A percentile compares a stretch with the other conserved stretches of the same genome.
phyloP scores from a whole-genome alignment of 2,797 vertebrate genomes.

The Sebastes umbrosus region DNA sequence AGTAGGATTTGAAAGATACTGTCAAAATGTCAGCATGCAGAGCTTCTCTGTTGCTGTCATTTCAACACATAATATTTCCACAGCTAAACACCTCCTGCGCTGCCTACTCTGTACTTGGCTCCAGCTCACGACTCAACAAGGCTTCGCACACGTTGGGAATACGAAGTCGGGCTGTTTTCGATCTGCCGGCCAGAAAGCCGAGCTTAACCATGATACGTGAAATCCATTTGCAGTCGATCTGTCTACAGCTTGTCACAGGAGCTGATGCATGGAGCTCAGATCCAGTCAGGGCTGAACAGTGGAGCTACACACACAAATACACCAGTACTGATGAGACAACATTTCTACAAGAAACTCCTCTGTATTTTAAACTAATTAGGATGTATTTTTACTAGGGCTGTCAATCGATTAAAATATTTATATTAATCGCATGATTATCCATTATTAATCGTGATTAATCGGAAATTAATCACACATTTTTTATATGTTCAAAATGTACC shows the following conservation, averaged over 20 bases:
- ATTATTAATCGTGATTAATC: too few species aligned
- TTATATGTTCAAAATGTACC: too few species aligned
- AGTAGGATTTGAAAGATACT: neutral
- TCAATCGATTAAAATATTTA: too few species aligned
- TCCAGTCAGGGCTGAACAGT: neutral
- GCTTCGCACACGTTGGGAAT: slow-evolving; percentile 11
- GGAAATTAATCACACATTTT: too few species aligned
- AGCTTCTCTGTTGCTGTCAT: slow-evolving; percentile 15
- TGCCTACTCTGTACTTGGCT: slow-evolving; percentile 38
- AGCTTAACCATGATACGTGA: slow-evolving; percentile 27
- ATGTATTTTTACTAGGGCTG: neutral
- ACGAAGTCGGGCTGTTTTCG: slow-evolving; percentile 6
- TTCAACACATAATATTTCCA: slow-evolving; percentile 31
- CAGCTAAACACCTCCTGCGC: slow-evolving; percentile 33
- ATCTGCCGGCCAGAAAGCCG: neutral
- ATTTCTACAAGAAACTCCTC: neutral
- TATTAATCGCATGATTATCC: too few species aligned
- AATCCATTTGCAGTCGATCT: slow-evolving; percentile 18
- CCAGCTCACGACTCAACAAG: slow-evolving; percentile 14
- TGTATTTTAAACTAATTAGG: neutral
- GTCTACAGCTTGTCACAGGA: slow-evolving; percentile 26
- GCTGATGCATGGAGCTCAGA: slow-evolving; percentile 9
- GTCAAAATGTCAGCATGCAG: slow-evolving; percentile 10
- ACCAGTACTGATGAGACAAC: neutral
- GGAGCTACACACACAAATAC: neutral